Percentiles rank a stretch among this genome's conserved stretches.
Conservation (phyloP, 1,140 invertebrate species). For the Harlomillsia oculata region DNA sequence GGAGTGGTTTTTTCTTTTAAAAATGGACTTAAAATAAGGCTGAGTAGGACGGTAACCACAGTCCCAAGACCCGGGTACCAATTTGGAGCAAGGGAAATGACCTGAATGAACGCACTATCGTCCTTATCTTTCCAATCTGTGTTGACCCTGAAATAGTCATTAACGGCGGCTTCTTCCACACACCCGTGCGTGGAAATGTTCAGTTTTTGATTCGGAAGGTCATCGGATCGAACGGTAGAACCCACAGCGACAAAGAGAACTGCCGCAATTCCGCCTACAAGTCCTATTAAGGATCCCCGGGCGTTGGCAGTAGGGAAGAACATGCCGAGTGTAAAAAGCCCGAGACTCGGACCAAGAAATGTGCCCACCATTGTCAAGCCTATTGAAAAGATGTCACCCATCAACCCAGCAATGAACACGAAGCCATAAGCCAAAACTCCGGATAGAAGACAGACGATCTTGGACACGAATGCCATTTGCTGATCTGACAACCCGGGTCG, state of each 20-base stretch:
- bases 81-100: slow-evolving; percentile 17
- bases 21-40: slow-evolving; percentile 15
- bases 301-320: slow-evolving; percentile 26
- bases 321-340: slow-evolving; percentile 29
- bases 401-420: slow-evolving; percentile 20
- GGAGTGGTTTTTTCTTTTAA: neutral
- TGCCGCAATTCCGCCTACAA: neutral
- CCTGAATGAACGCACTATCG: slow-evolving; percentile 1
- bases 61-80: slow-evolving; percentile 19
- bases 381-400: slow-evolving; percentile 25
- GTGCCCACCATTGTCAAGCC: slow-evolving; percentile 22
- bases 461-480: slow-evolving; percentile 9
- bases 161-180: no score
- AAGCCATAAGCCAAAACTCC: slow-evolving; percentile 24
- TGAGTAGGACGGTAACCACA: slow-evolving; percentile 13
- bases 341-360: slow-evolving; percentile 25
- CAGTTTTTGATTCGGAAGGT: slow-evolving; percentile 10
- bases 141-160: neutral
- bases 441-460: slow-evolving; percentile 4
- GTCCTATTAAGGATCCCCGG: slow-evolving; percentile 7
- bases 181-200: neutral
- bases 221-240: neutral
- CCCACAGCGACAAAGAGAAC: slow-evolving; percentile 1
- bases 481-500: neutral
- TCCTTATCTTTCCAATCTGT: slow-evolving; percentile 10